These are phyloP conservation scores for Lutjanus campechanus DNA, from an alignment of 2,797 vertebrate species.

Conservation along the genomic window DNA sequence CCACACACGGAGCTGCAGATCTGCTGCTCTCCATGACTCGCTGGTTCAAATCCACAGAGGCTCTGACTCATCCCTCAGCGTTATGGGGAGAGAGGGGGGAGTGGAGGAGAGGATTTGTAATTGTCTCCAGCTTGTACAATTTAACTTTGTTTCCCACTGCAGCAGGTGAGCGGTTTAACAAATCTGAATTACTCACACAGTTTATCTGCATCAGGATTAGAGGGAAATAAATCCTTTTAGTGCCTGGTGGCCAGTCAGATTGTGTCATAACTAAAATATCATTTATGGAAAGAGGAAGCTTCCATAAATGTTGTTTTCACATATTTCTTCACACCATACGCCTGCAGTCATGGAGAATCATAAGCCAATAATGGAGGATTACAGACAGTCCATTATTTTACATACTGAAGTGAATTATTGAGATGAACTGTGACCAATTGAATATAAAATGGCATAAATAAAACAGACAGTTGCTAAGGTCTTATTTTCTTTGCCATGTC, in stretches of 20 bases:
- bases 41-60: conserved; percentile 29
- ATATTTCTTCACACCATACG: too few relatives aligned
- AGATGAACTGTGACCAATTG: too few relatives aligned
- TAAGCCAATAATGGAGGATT: too few relatives aligned
- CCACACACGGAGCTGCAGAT: conserved; percentile 34
- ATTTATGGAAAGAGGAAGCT: neutral
- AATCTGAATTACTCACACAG: neutral
- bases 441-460: too few relatives aligned
- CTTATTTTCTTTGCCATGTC: too few relatives aligned
- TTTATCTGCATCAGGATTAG: neutral
- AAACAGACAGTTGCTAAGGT: too few relatives aligned
- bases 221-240: neutral
- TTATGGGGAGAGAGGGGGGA: neutral
- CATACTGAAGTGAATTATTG: too few relatives aligned
- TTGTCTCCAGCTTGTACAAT: conserved; percentile 19
- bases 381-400: too few relatives aligned
- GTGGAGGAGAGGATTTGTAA: neutral
- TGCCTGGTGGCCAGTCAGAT: neutral
- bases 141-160: neutral
- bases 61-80: conserved; percentile 46
- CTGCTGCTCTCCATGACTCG: conserved; percentile 20
- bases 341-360: too few relatives aligned
- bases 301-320: neutral
- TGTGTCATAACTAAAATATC: accelerated
- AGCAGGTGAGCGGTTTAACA: conserved; percentile 15